phyloP scores from a whole-genome alignment of 2,888 invertebrate species.

The Callyntrura sp. region DNA sequence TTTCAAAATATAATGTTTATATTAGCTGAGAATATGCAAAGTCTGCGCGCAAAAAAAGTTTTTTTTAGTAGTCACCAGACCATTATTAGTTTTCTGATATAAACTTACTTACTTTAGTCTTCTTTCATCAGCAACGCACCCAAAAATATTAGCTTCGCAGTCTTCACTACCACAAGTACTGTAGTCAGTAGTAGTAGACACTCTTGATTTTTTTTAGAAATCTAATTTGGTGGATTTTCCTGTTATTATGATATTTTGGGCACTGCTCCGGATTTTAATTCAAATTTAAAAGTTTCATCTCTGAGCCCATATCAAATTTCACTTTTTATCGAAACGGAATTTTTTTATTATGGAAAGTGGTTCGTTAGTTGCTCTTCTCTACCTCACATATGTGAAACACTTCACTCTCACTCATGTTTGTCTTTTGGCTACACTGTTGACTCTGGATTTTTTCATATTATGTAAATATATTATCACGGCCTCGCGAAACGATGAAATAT shows the following conservation, averaged over 20 bases:
- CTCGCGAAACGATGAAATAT: no score
- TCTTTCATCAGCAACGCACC: no score
- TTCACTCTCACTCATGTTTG: no score
- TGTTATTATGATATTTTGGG: constrained; percentile 14
- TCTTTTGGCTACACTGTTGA: not conserved
- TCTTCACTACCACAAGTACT: no score
- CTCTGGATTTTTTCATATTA: constrained; percentile 15
- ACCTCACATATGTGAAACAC: constrained; percentile 21
- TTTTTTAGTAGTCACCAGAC: not conserved
- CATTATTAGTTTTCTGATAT: constrained; percentile 21
- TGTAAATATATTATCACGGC: constrained; percentile 43
- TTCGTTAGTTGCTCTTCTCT: not conserved
- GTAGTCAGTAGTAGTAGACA: no score
- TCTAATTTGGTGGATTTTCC: constrained; percentile 38
- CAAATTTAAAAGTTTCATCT: constrained; percentile 18
- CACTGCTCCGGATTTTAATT: constrained; percentile 39
- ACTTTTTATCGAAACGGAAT: constrained; percentile 32
- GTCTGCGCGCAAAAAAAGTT: constrained; percentile 36
- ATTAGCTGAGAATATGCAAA: no score
- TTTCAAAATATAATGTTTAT: no score
- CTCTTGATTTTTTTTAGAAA: no score
- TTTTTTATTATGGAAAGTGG: constrained; percentile 15
- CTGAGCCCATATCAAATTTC: constrained; percentile 29
- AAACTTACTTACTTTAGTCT: not conserved
- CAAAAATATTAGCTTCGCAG: no score